Conservation (phyloP, 2,113 vertebrate genomes). For the Orthonyx spaldingii region DNA sequence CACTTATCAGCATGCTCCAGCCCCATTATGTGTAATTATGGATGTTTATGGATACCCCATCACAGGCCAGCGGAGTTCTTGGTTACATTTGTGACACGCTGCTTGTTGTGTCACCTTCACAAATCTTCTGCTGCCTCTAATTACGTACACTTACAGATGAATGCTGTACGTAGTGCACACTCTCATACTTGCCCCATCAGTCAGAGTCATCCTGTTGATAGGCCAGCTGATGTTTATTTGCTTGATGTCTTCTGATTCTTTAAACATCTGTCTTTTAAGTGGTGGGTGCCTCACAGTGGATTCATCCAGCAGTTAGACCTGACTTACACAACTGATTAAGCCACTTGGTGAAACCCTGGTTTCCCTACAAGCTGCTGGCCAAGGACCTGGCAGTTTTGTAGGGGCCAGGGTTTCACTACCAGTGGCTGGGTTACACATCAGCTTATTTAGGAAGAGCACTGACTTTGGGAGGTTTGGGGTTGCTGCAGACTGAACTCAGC, state of each 20-base stretch:
- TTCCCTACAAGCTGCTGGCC: background rate
- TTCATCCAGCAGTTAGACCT: background rate
- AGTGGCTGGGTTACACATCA: background rate
- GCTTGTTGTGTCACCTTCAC: background rate
- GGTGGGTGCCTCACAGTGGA: background rate
- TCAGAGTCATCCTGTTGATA: slow-evolving; percentile 46
- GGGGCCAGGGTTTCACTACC: background rate
- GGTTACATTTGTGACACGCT: background rate
- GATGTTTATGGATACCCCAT: slow-evolving; percentile 19
- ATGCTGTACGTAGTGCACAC: background rate
- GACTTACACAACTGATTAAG: background rate
- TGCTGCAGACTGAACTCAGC: background rate
- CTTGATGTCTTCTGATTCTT: background rate
- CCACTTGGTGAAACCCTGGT: background rate
- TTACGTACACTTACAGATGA: background rate
- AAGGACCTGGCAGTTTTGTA: fast-evolving
- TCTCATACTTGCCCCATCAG: background rate
- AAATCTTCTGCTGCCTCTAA: slow-evolving; percentile 17
- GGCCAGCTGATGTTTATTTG: slow-evolving; percentile 12
- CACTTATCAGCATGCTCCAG: background rate
- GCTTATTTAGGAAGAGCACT: background rate
- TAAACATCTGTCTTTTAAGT: slow-evolving; percentile 11
- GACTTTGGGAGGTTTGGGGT: background rate
- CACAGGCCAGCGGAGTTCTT: background rate
- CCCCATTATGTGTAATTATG: slow-evolving; percentile 28